phyloP scores from a whole-genome alignment of 2,113 vertebrate species.

The Lagopus leucura region DNA sequence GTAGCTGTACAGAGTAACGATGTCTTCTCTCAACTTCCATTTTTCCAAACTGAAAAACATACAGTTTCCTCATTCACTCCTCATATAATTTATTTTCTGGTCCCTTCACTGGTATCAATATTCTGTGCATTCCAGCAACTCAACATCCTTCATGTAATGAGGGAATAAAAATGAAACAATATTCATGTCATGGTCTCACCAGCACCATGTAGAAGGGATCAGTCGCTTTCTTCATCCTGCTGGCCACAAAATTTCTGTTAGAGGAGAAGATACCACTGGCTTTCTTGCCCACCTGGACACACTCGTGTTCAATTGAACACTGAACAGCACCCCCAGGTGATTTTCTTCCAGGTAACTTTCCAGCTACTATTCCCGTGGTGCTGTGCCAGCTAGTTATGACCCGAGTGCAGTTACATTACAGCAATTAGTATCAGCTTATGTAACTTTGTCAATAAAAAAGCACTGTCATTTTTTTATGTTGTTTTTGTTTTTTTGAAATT shows the following conservation, averaged over 20 bases:
- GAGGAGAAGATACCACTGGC: no score
- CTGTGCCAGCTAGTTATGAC: neutral
- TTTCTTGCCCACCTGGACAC: no score
- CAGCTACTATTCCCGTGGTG: neutral
- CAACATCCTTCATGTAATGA: neutral
- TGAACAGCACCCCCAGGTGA: no score
- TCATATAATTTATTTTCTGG: neutral
- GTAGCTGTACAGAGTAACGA: neutral
- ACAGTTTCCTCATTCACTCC: neutral
- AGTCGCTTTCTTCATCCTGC: no score
- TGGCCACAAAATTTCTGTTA: no score
- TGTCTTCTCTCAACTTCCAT: neutral
- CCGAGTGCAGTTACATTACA: neutral
- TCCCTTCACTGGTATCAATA: neutral
- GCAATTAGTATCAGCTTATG: rapidly evolving
- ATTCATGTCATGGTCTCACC: neutral
- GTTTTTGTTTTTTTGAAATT: neutral
- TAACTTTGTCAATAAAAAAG: neutral
- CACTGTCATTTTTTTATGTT: neutral
- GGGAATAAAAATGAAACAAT: neutral
- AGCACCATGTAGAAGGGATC: neutral
- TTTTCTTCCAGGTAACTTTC: no score
- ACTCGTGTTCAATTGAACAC: no score
- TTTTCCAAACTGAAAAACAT: neutral
- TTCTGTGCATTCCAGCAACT: neutral